Evolutionary conservation across 1,140 invertebrate species (phyloP).

Genomic region (Scaptomyza montana): DNA sequence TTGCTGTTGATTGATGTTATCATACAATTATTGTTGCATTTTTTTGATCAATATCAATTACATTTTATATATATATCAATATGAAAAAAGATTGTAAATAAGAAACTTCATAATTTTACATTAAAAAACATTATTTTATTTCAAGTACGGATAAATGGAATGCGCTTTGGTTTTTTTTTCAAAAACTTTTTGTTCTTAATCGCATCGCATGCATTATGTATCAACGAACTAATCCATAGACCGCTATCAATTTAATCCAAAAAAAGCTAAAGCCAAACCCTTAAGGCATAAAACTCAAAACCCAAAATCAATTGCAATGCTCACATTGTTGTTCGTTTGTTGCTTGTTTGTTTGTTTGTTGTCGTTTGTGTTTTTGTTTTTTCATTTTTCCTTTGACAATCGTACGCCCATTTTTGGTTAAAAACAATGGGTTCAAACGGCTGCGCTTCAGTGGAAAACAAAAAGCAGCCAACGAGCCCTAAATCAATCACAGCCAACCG

Average conservation of each 20-base stretch:
- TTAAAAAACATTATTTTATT: too few species aligned
- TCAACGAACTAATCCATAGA: slow-evolving; percentile 21
- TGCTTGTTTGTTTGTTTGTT: slow-evolving; percentile 24
- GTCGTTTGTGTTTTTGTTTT: slow-evolving; percentile 11
- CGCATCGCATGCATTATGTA: slow-evolving; percentile 7
- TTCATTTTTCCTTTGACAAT: slow-evolving; percentile 37
- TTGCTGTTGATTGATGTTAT: too few species aligned
- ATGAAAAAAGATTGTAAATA: too few species aligned
- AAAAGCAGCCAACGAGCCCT: slow-evolving; percentile 69
- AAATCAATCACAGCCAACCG: slow-evolving; percentile 72
- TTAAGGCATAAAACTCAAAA: slow-evolving; percentile 11
- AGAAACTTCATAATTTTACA: too few species aligned
- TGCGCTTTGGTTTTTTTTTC: too few species aligned
- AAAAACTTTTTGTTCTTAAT: neutral
- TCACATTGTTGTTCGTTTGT: slow-evolving; percentile 27
- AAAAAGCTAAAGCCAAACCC: slow-evolving; percentile 7
- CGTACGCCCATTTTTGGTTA: slow-evolving; percentile 70
- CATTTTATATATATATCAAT: neutral
- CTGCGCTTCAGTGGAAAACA: slow-evolving; percentile 78
- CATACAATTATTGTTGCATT: too few species aligned
- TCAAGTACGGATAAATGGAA: too few species aligned
- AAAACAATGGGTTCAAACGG: slow-evolving; percentile 80
- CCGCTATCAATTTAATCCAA: slow-evolving; percentile 56
- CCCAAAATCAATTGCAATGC: slow-evolving; percentile 26
- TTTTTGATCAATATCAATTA: neutral